phyloP scores from a whole-genome alignment of 2,113 vertebrate genomes.

The Dasypus novemcinctus region DNA sequence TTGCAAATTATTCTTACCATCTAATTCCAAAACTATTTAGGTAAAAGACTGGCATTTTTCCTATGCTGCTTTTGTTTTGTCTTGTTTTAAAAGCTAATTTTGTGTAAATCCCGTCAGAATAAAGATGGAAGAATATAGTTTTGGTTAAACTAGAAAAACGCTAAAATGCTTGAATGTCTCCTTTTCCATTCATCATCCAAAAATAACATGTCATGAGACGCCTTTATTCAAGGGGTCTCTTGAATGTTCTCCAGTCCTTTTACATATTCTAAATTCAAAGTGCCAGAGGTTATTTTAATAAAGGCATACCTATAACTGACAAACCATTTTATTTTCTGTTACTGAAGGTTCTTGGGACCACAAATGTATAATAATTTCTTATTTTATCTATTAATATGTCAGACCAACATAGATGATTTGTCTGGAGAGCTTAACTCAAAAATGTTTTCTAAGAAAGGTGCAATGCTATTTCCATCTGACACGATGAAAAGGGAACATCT shows the following conservation, averaged over 20 bases:
- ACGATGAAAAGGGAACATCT: conserved; percentile 37
- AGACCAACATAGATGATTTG: conserved; percentile 19
- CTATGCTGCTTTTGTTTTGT: neutral
- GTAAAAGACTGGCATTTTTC: neutral
- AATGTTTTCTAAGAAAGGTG: neutral
- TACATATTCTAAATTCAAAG: conserved; percentile 29
- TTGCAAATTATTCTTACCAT: neutral
- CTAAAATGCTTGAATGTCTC: neutral
- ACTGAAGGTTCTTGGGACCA: neutral
- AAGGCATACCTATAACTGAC: neutral
- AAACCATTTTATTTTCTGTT: conserved; percentile 10
- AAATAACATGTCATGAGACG: neutral
- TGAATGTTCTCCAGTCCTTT: conserved; percentile 13
- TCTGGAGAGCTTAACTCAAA: conserved; percentile 20
- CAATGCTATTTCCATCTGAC: conserved; percentile 44
- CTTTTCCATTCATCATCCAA: neutral
- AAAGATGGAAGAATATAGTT: conserved; percentile 16
- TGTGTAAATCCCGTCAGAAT: conserved; percentile 14
- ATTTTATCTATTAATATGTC: conserved; percentile 20
- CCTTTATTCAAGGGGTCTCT: neutral
- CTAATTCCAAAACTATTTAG: conserved; percentile 39
- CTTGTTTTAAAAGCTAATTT: neutral
- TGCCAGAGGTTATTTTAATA: conserved; percentile 34
- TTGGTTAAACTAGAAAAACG: conserved; percentile 5
- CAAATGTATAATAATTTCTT: conserved; percentile 19